Evolutionary conservation across 2,797 vertebrate species (phyloP), one percentile per base, ranked within the genome.

Genomic region (Ceryle rudis): DNA sequence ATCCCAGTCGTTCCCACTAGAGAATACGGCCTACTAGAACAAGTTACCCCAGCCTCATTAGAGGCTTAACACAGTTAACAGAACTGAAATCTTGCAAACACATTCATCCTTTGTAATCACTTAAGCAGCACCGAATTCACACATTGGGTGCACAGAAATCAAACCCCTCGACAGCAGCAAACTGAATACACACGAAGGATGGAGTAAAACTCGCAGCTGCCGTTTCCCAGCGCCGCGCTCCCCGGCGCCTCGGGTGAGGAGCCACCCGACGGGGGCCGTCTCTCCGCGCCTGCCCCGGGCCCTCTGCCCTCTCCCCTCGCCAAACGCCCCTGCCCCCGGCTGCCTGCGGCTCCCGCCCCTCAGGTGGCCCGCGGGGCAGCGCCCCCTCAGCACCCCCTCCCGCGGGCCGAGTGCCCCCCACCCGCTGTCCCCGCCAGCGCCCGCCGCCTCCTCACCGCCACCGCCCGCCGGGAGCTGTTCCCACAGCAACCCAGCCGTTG

Each of bases 171-270:
- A 7, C 9, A 23, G 41, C 54, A 66, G 55, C 33, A 33, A 54
- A 8, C 18, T 1, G 33, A 62, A 22, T 0, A 4, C n/a, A 5
- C 25, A 4, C 1, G 3, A 35, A 55, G 28, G 33, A 19, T 2
- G 17, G 21, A 12, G 33, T 4, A 9, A 46, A 29, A 29, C 57
- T 11, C 2, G 0, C 47, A 41, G 55, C 22, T 31, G 62, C 20
- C 1, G 0, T 11, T 39, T 21, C 44, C 49, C n/a, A 0, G 11
- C 14, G 5, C 22, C 20, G 5, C 1, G 0, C 22, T 28, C 10
- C 25, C 8, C 9, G 5, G 31, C 22, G 18, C 14, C 14, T 35
- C 11, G 2, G 2, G 4, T 2, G 10, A 71, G 26, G 31, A 20
- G 21, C 3, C 58, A 5, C 33, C 8, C 54, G 5, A 0, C 2